Evolutionary conservation across 2,888 invertebrate genomes (phyloP), one percentile per base, ranked within the genome.

Genomic region (Eutolmus rufibarbis): DNA sequence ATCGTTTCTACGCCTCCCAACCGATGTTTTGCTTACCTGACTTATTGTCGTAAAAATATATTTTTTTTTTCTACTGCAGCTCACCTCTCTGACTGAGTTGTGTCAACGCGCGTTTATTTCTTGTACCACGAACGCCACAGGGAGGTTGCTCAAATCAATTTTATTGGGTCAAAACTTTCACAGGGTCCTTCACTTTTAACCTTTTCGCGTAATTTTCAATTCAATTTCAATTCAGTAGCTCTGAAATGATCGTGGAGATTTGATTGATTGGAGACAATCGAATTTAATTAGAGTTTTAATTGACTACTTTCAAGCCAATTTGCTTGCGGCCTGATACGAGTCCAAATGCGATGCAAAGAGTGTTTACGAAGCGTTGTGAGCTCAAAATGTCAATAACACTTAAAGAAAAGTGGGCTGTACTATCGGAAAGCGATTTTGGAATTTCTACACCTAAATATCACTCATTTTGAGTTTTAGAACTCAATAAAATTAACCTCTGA

Each of bases 91-190:
- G 2, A 1, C 28, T 28, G 66, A 23, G 28, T 66, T 66, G 23
- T 66, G 23, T 66, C 66, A 66, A 66, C 66, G 66, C 66, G 66
- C 66, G 23, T 28, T 66, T 66, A 66, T 14, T 66, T 66, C 28
- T 46, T 66, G 66, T 66, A 66, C 19, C 23, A 23, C 56, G 19
- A 23, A 12, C 66, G 66, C 28, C 66, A 7, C 66, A 28, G 28
- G 28, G 66, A 66, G 66, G 66, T 66, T 66, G 28, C 66, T 79
- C 51, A 46, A 79, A 79, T 51, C n/a, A 79, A 51, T 51, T 79
- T 79, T 79, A 79, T 51, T 79, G 79, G 79, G 46, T 46, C 79
- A 46, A 79, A 46, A 79, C 79, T 79, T 79, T 79, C 79, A 79
- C 79, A 51, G 51, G 14, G 51, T 79, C 79, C 79, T 79, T 79